A percentile compares a stretch with the other conserved stretches of the same genome.
Conservation (phyloP, 2,113 vertebrate species). For the Scatophagus argus region DNA sequence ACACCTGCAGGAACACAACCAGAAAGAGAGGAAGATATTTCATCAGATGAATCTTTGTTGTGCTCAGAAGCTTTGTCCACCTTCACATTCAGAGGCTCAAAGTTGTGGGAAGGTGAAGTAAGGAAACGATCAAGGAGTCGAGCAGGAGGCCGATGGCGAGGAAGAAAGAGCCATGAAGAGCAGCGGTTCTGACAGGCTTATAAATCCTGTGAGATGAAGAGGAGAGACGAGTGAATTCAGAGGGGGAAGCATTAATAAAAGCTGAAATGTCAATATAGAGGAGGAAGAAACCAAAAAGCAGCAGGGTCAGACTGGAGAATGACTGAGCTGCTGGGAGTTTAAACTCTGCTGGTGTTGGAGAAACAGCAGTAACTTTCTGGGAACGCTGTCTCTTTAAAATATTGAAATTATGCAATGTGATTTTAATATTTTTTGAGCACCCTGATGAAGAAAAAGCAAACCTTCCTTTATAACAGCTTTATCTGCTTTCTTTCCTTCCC, state of each 20-base stretch:
- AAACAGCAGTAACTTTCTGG: background rate
- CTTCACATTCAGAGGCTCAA: background rate
- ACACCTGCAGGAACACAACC: slow-evolving; percentile 71
- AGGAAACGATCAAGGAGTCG: slow-evolving; percentile 6
- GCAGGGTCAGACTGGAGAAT: background rate
- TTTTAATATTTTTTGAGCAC: slow-evolving; percentile 13
- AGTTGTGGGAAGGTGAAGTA: slow-evolving; percentile 6
- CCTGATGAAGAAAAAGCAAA: background rate
- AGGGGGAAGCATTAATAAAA: slow-evolving; percentile 14
- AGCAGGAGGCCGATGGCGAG: background rate
- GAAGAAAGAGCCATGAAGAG: slow-evolving; percentile 6
- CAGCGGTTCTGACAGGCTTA: slow-evolving; percentile 36
- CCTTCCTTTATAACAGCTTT: background rate
- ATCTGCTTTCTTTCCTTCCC: background rate
- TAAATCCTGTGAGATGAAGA: slow-evolving; percentile 29
- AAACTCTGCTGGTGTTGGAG: background rate
- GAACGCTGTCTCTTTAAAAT: background rate
- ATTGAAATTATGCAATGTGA: background rate
- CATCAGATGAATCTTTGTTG: background rate
- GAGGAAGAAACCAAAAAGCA: slow-evolving; percentile 10
- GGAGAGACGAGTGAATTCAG: background rate
- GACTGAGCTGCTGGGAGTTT: background rate
- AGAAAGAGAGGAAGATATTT: background rate
- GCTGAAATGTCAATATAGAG: slow-evolving; percentile 3
- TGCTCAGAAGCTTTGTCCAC: background rate